Evolutionary conservation across 30 jellyfish, hydroid and myxozoan genomes (phyloP).

Genomic region (Clytia hemisphaerica): DNA sequence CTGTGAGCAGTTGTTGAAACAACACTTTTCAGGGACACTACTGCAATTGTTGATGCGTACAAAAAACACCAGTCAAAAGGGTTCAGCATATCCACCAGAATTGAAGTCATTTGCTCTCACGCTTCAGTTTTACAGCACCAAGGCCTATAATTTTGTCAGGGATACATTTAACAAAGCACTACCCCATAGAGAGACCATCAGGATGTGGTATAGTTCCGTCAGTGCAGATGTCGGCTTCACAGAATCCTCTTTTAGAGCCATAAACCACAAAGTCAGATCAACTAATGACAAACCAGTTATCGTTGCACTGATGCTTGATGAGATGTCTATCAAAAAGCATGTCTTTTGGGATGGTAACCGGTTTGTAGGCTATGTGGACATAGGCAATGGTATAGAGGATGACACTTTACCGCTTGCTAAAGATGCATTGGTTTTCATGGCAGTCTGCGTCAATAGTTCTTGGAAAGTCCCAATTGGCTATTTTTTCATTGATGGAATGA

Average conservation of each 20-base stretch:
- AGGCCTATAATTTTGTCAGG: slow-evolving; percentile 46
- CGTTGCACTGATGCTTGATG: slow-evolving; percentile 38
- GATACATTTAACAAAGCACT: slow-evolving; percentile 40
- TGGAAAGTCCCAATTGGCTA: slow-evolving; percentile 53
- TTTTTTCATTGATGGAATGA: slow-evolving; percentile 41
- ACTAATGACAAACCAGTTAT: too few relatives aligned
- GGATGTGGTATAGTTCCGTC: slow-evolving; percentile 24
- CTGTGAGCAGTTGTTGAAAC: slow-evolving; percentile 41
- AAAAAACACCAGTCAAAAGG: too few relatives aligned
- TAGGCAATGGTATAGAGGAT: slow-evolving; percentile 30
- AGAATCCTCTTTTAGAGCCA: slow-evolving; percentile 33
- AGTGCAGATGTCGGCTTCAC: slow-evolving; percentile 39
- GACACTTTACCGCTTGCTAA: slow-evolving; percentile 14
- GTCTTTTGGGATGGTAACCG: slow-evolving; percentile 23
- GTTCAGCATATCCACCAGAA: slow-evolving; percentile 17
- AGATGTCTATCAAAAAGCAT: slow-evolving; percentile 29
- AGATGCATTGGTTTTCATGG: slow-evolving; percentile 45
- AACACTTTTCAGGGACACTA: slow-evolving; percentile 32
- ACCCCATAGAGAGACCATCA: slow-evolving; percentile 41
- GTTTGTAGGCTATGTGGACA: slow-evolving; percentile 41
- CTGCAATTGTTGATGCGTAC: slow-evolving; percentile 24
- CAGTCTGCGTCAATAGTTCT: slow-evolving; percentile 31
- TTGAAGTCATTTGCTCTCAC: slow-evolving; percentile 38
- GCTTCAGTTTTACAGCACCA: slow-evolving; percentile 47
- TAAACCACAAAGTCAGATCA: neutral